Base-by-base conservation (phyloP, 1,140 invertebrate genomes). In the Lucilia sericata region DNA sequence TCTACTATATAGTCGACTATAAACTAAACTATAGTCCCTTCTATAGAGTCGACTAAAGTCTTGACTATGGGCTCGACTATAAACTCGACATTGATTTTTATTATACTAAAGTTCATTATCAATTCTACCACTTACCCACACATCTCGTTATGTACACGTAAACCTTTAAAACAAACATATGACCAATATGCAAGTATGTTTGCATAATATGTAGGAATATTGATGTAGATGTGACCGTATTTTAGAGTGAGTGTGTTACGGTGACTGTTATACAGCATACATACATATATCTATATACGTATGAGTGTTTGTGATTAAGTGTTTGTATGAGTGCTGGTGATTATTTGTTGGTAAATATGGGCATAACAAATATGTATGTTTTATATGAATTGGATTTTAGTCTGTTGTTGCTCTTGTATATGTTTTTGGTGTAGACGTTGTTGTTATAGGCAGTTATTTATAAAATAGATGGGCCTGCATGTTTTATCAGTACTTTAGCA, bases 361-460 rank as follows among this genome's bases (percentile, higher is more conserved):
- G 76, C 76, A 80, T 80, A 80, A 80, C 76, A 80, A 80, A 80
- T 80, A 80, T 80, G n/a, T 36, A 80, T 80, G n/a, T 80, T 80
- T 80, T 80, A 19, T 80, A 80, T 80, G 76, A 49, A 80, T 49
- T 80, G 19, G 76, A 80, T 47, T 78, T 78, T 4, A 9, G 19
- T 19, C 75, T 36, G 34, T 49, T 80, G 76, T 80, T 78, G 75
- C 17, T 76, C 34, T 12, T 60, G 51, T 60, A 12, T 12, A 17
- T 30, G 25, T 2, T 60, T 8, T 60, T 60, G 14, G 13, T 60
- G 51, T 60, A 12, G 13, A 17, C 25, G 25, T 30, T 60, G 51
- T 60, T 60, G 13, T 60, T 60, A 14, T 60, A 14, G 42, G 42
- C 42, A 42, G 55, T 60, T 21, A 70, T 70, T 70, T 70, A 12